Percentiles rank a stretch among this genome's conserved stretches.
phyloP scores from a whole-genome alignment of 2,113 vertebrate genomes.

The Trogon surrucura region DNA sequence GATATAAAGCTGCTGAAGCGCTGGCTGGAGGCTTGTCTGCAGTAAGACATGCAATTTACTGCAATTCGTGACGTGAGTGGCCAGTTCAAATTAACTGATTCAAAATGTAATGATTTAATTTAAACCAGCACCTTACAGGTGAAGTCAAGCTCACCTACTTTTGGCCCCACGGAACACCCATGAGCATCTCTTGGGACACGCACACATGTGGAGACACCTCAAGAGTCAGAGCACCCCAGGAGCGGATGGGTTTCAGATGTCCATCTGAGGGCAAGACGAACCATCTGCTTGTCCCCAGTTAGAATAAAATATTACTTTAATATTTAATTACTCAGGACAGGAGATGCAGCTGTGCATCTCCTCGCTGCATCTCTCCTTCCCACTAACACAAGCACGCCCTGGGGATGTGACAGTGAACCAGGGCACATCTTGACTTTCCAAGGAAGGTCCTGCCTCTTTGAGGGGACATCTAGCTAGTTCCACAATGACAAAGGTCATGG shows the following conservation, averaged over 20 bases:
- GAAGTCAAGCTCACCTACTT: neutral
- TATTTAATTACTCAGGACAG: neutral
- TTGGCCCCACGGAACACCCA: accelerated
- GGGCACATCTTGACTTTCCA: accelerated
- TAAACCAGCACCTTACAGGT: neutral
- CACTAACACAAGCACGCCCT: accelerated
- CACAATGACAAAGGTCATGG: accelerated
- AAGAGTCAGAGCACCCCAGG: neutral
- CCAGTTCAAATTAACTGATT: neutral
- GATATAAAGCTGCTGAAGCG: accelerated
- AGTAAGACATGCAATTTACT: no score
- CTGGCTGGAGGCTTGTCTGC: neutral
- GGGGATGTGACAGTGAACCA: neutral
- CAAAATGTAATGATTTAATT: neutral
- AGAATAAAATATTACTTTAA: neutral
- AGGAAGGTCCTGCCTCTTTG: neutral
- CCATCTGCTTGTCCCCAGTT: neutral
- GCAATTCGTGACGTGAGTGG: neutral
- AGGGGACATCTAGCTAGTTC: neutral
- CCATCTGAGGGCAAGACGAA: neutral
- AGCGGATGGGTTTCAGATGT: neutral
- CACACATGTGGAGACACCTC: accelerated
- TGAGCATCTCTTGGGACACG: no score
- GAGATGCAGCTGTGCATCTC: neutral
- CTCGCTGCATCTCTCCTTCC: neutral